Conservation (phyloP, 2,113 vertebrate genomes). For the Siniperca knerii region DNA sequence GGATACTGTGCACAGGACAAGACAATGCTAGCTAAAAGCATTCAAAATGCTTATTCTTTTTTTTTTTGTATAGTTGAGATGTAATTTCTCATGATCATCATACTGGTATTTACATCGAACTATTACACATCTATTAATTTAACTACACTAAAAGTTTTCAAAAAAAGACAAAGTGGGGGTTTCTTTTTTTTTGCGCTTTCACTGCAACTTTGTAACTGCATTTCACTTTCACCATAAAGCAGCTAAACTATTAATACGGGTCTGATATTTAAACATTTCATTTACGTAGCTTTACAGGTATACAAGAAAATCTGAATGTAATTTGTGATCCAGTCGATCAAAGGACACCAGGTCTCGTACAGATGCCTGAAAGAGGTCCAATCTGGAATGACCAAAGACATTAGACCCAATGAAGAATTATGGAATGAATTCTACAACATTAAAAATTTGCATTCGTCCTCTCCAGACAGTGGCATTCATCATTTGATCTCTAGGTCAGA, state of each 20-base stretch:
- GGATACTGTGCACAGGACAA: conserved; percentile 73
- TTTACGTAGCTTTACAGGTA: conserved; percentile 69
- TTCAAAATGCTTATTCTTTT: conserved; percentile 62
- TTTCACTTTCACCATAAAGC: conserved; percentile 79
- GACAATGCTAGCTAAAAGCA: conserved; percentile 73
- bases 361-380: conserved; percentile 56
- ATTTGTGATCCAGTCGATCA: conserved; percentile 58
- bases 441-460: conserved; percentile 57
- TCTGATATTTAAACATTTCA: conserved; percentile 66
- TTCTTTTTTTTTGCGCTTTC: conserved; percentile 54
- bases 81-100: conserved; percentile 58
- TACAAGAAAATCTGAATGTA: conserved; percentile 63
- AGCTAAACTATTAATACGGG: conserved; percentile 74
- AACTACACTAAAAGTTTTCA: conserved; percentile 76
- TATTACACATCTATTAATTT: conserved; percentile 77
- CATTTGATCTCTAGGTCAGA: conserved; percentile 74
- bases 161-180: conserved; percentile 73
- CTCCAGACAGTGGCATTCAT: conserved; percentile 63
- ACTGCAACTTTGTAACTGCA: conserved; percentile 71
- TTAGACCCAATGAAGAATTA: conserved; percentile 49
- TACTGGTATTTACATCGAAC: conserved; percentile 77
- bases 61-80: conserved; percentile 57
- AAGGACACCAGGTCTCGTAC: conserved; percentile 54
- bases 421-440: conserved; percentile 62
- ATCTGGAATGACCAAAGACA: conserved; percentile 60